Percentiles rank a stretch among this genome's conserved stretches.
These are phyloP conservation scores for Psettodes erumei DNA, from an alignment of 2,113 vertebrate species.

Conservation along the genomic window DNA sequence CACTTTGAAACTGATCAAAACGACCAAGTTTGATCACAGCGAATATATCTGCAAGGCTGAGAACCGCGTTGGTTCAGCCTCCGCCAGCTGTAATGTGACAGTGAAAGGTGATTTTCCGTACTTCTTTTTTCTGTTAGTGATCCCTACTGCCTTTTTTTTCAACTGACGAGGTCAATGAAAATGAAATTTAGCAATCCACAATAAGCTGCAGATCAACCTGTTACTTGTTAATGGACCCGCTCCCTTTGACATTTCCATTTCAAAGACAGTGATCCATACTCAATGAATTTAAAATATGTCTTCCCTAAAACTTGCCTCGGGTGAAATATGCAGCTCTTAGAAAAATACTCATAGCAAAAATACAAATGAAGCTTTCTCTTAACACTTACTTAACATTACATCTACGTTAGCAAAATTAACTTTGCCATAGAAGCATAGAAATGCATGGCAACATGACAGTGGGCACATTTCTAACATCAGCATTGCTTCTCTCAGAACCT, in stretches of 20 bases:
- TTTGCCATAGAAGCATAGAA: not conserved
- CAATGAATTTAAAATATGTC: not conserved
- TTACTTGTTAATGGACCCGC: not conserved
- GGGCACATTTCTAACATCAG: conserved; percentile 31
- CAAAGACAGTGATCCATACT: not conserved
- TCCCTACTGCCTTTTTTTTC: not conserved
- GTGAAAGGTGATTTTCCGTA: conserved; percentile 82
- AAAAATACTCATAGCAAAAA: too few species aligned
- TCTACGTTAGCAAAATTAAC: conserved; percentile 23
- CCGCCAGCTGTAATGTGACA: conserved; percentile 83
- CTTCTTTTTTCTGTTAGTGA: not conserved
- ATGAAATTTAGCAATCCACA: not conserved
- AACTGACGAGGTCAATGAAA: not conserved
- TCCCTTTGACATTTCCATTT: not conserved
- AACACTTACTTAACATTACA: not conserved
- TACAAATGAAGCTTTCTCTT: conserved; percentile 67
- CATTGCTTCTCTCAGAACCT: conserved; percentile 61
- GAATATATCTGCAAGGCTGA: conserved; percentile 91
- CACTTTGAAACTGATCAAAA: conserved; percentile 83
- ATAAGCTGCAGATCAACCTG: not conserved
- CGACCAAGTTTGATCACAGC: conserved; percentile 83
- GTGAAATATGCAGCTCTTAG: not conserved
- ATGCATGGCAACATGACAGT: conserved; percentile 20
- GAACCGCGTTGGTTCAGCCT: conserved; percentile 86
- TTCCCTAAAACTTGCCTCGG: not conserved